Base-by-base conservation (phyloP, 2,113 vertebrate species). In the Machaerirhynchus nigripectus region DNA sequence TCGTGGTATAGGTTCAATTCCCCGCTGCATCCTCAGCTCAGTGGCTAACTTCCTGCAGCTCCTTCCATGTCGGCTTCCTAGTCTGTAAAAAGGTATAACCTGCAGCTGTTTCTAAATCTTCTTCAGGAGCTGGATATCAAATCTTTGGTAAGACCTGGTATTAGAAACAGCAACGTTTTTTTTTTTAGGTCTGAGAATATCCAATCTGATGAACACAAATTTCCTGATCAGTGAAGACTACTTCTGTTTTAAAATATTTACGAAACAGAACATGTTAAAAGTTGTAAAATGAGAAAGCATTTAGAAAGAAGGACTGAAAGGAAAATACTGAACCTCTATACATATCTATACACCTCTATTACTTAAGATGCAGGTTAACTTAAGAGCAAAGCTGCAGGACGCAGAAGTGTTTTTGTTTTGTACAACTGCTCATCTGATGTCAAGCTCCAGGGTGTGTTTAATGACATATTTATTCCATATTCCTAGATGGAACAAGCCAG, bases 401-500 rank as follows among this genome's bases (percentile, higher is more conserved):
- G 2, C 42, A 31, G 33, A 74, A 84, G 50, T 2, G 1, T 73
- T 83, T 16, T 42, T 52, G 70, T 39, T 70, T 30, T 46, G 47
- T 18, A 50, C 63, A 83, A 73, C 74, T 56, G 39, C 74, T 64
- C 61, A 67, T 55, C 70, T 77, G 55, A 70, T 19, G 37, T 73
- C 82, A 82, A 11, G 78, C 78, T 93, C 33, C 59, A 33, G 75
- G 70, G 40, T 69, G 77, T 46, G 20, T 73, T 90, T 87, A 88
- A 90, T 68, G 37, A 93, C 33, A 49, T 60, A 89, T 75, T 85
- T 79, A 85, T 79, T 82, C 70, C 78, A n/a, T 79, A 86, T 90
- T 93, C 83, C 90, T 91, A 90, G 57, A 93, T 85, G 75, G 92
- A 91, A 88, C 31, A 84, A 92, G 73, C 40, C 85, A 87, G 75